Base-by-base conservation (phyloP, 2,888 invertebrate genomes). In the Macropis europaea region DNA sequence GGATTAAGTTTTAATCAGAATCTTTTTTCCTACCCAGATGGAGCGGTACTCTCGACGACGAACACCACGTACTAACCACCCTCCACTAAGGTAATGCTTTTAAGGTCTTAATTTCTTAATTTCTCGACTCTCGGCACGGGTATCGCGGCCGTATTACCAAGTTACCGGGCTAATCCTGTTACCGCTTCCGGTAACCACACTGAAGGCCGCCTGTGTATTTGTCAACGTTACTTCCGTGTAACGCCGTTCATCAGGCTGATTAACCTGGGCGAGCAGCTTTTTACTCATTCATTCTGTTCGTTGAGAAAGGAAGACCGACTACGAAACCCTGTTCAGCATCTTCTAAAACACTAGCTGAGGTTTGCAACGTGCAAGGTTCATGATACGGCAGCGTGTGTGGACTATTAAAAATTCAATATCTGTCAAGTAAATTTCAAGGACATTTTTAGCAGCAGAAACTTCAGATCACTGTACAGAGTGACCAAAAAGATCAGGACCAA, bases 1-100 rank as follows among this genome's bases (percentile, higher is more conserved):
- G 73, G 82, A 87, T 87, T 86, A 86, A 82, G 69, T 81, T 84
- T 86, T 87, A 87, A 87, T 87, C 84, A 82, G 69, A 76, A 75
- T 81, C 75, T 81, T 76, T 79, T 61, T 45, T 30, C 22, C 43
- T 38, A 52, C 43, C 53, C 48, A 32, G 42, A 36, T 42, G 43
- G 59, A 62, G 45, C 61, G 43, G 47, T 56, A 57, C 56, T 72
- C 53, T 38, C 40, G 53, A 24, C 62, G 57, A 61, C 48, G 64
- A 64, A 52, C 60, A 53, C 50, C 63, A 57, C 59, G 68, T 63
- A 64, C 75, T 75, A 73, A 60, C 68, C 62, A 63, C 47, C 62
- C 54, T 61, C 47, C 26, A 19, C 45, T 32, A 22, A 13, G 73
- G 48, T 84, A 87, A 86, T 81, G 77, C 79, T 82, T 85, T 87